Evolutionary conservation across 2,113 vertebrate species (phyloP).

Genomic region (Pachycephala philippinensis): DNA sequence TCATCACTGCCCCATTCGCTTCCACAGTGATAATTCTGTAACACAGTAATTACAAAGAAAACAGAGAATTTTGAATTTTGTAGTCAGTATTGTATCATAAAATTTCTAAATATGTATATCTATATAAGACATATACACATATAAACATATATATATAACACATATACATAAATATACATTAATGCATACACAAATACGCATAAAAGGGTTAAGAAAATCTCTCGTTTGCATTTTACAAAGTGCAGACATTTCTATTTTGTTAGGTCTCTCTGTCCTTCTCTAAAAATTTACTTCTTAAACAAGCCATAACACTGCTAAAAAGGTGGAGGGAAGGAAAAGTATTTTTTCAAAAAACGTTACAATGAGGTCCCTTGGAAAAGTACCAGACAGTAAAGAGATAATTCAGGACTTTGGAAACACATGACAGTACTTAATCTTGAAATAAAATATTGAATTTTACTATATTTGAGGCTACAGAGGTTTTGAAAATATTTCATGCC

Average conservation of each 20-base stretch:
- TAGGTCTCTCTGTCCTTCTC: neutral
- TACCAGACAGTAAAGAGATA: neutral
- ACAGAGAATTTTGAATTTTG: neutral
- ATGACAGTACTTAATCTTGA: neutral
- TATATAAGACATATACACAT: neutral
- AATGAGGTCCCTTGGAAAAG: neutral
- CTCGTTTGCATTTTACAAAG: neutral
- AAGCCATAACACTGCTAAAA: neutral
- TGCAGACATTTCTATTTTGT: neutral
- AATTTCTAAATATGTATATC: neutral
- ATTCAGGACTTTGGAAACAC: neutral
- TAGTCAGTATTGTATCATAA: neutral
- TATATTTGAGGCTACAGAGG: neutral
- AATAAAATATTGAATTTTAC: neutral
- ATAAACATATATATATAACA: neutral
- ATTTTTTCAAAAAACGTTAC: neutral
- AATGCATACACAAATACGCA: neutral
- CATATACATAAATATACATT: neutral
- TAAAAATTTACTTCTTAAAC: neutral
- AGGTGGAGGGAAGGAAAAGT: neutral
- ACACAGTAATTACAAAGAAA: neutral
- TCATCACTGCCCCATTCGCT: neutral
- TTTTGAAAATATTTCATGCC: constrained; percentile 19
- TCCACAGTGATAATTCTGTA: neutral
- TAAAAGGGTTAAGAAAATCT: neutral